Conservation (phyloP, 2,113 vertebrate species). For the Syngnathus scovelli region DNA sequence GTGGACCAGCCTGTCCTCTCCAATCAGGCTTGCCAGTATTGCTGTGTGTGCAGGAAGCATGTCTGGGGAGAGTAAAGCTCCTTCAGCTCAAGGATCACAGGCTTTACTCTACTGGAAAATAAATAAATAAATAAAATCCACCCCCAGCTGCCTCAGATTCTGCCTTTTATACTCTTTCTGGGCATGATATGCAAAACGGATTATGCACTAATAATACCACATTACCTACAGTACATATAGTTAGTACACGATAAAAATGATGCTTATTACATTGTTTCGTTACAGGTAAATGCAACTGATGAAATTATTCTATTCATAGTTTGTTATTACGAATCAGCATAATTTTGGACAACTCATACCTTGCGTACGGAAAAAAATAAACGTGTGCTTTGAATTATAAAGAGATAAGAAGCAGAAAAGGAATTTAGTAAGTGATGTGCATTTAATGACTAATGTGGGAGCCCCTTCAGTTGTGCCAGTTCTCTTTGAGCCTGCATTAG, state of each 20-base stretch:
- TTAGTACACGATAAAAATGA: background rate
- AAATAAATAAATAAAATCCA: background rate
- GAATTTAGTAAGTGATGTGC: background rate
- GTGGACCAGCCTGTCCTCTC: constrained; percentile 45
- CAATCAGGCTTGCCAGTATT: constrained; percentile 51
- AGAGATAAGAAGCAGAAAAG: background rate
- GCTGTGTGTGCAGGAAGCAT: constrained; percentile 48
- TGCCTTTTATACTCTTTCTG: constrained; percentile 36
- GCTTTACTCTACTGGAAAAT: constrained; percentile 9
- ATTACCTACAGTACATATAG: background rate
- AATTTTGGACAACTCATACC: background rate
- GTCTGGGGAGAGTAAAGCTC: constrained; percentile 44
- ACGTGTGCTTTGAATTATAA: background rate
- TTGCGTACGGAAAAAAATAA: background rate
- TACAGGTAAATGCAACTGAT: background rate
- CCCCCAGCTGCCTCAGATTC: constrained; percentile 32
- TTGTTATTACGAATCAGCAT: background rate
- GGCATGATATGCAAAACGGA: constrained; percentile 4
- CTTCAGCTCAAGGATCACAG: constrained; percentile 42
- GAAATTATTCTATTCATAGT: background rate
- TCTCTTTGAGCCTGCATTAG: background rate
- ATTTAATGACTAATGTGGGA: background rate
- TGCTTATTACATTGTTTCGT: background rate
- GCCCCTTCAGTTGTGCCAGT: background rate
- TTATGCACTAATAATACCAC: constrained; percentile 1